Base-by-base conservation (phyloP, 2,888 invertebrate species). In the Apeira syringaria region DNA sequence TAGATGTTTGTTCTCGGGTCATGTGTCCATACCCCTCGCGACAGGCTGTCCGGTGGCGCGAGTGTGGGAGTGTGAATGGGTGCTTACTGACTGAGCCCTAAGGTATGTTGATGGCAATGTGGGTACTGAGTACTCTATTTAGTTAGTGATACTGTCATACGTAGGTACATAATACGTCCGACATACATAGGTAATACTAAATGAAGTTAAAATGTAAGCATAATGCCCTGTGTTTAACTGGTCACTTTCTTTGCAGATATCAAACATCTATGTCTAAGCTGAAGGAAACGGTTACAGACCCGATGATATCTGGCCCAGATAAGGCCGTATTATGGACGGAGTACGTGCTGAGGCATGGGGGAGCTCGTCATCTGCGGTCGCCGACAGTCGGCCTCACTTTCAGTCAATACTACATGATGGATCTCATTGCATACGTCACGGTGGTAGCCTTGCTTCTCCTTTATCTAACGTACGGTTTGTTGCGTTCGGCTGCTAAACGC, bases 281-380 rank as follows among this genome's bases (percentile, higher is more conserved):
- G 15, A 86, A 68, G 29, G 56, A 56, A 3, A 64, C 58, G 29
- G 68, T 77, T 1, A 61, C 73, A 9, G 74, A 82, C 44, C 70
- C 78, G 1, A 38, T 75, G 1, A 59, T 84, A 53, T 85, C 88
- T 11, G 87, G 85, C 1, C 86, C 88, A 1, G 90, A 91, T 25
- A 77, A 79, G 30, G 90, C 91, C 0, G 59, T 90, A 0, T 86
- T 86, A 81, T 91, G 91, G 91, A 91, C 91, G 1, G 91, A 92
- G 45, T 91, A 91, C 53, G 80, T 91, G 4, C 50, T 91, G 7
- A 76, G 82, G 10, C 79, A 91, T 43, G 65, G 76, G 11, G 88
- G 88, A 0, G 86, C 90, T 0, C 67, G 67, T 3, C 81, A 86
- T 50, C 69, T 91, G 3, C 80, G 84, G 6, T 84, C 90, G 5